Conservation (phyloP, 2,113 vertebrate species). For the Mustela nigripes region DNA sequence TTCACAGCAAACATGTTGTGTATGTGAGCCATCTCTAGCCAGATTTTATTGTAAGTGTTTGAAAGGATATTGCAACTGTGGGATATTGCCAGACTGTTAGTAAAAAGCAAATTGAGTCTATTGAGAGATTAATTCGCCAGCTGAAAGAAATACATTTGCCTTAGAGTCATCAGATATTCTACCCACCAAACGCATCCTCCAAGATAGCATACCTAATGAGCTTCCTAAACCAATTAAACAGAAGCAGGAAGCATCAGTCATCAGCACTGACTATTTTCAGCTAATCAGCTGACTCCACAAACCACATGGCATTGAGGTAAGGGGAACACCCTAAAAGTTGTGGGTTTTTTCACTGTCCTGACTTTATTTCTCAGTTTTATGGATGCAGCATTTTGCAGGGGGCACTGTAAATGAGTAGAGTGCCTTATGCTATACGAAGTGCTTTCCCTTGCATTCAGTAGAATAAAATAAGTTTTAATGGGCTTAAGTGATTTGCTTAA, state of each 20-base stretch:
- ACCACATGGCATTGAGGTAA: neutral
- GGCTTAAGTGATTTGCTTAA: conserved; percentile 74
- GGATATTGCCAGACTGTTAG: conserved; percentile 64
- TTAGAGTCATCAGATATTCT: conserved; percentile 77
- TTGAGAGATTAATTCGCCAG: conserved; percentile 73
- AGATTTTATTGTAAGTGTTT: conserved; percentile 49
- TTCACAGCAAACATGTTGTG: neutral
- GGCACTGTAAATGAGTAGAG: neutral
- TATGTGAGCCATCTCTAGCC: neutral
- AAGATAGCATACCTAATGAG: conserved; percentile 75
- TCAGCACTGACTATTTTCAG: conserved; percentile 68
- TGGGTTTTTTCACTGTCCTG: neutral
- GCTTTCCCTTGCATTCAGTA: conserved; percentile 47
- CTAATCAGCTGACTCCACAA: conserved; percentile 52
- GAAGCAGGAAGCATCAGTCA: conserved; percentile 76
- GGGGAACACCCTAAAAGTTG: neutral
- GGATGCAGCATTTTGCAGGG: neutral
- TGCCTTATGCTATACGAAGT: conserved; percentile 53
- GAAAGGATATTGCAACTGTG: conserved; percentile 18
- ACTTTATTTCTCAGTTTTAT: conserved; percentile 48
- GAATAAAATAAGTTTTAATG: conserved; percentile 75
- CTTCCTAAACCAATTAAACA: conserved; percentile 78
- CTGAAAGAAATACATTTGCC: conserved; percentile 67
- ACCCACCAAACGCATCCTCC: conserved; percentile 60
- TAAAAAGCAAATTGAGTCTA: conserved; percentile 61